Evolutionary conservation across 2,888 invertebrate genomes (phyloP), one percentile per base, ranked within the genome.

Genomic region (Lepidonotus clava): DNA sequence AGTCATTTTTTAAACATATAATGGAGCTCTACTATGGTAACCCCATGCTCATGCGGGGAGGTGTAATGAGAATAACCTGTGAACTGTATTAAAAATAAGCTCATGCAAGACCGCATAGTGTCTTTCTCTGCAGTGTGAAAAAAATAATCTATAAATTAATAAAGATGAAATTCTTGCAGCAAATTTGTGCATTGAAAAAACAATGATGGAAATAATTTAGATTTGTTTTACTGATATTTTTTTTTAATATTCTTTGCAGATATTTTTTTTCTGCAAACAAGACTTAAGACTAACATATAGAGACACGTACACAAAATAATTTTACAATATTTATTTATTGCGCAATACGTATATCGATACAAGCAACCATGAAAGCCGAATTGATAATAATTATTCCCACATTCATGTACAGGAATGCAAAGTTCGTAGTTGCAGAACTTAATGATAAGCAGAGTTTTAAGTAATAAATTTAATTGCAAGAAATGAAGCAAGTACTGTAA

Each of bases 271-370:
- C 36, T 38, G 36, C 71, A 71, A 71, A 71, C 14, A 6, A 71
- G 71, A 38, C 71, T 71, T 71, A 71, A 34, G 36, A 71, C 71
- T 71, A 71, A 71, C 36, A 80, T 46, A 80, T 5, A 80, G 76
- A 34, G 28, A 80, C 46, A 46, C 80, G 51, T 80, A 80, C 80
- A 80, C 80, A 51, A 80, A 80, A 80, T 80, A 80, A 80, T 41
- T 80, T 80, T 8, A 80, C 80, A 80, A 80, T 51, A 80, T 80
- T 80, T 18, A 80, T 80, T 80, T 80, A 80, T 80, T 80, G 51
- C 80, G 38, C 18, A 71, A 71, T n/a, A n/a, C n/a, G n/a, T n/a
- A n/a, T 71, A 34, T 71, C n/a, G 4, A 36, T 71, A 71, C 71
- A 71, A 71, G 71, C 71, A 71, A 11, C 71, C 71, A 71, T 34